A percentile compares a stretch with the other conserved stretches of the same genome.
phyloP scores from a whole-genome alignment of 2,113 vertebrate species.

The Nibea albiflora region DNA sequence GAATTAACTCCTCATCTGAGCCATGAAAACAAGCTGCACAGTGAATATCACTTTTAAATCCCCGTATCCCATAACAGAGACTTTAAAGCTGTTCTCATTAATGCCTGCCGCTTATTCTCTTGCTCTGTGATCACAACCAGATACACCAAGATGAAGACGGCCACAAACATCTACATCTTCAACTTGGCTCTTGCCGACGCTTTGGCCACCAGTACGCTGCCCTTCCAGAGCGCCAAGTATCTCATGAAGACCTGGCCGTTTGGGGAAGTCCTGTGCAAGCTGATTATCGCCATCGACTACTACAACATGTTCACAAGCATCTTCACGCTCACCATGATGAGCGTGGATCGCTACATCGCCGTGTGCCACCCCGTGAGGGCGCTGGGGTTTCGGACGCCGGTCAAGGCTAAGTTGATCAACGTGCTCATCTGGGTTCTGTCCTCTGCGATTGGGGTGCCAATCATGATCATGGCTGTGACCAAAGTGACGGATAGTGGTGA shows the following conservation, averaged over 20 bases:
- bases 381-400: slow-evolving; percentile 91
- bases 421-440: slow-evolving; percentile 96
- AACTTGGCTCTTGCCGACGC: slow-evolving; percentile 94
- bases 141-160: slow-evolving; percentile 98
- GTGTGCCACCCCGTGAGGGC: slow-evolving; percentile 95
- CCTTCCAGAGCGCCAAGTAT: slow-evolving; percentile 96
- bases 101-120: neutral
- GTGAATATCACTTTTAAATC: slow-evolving; percentile 16
- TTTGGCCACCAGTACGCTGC: slow-evolving; percentile 93
- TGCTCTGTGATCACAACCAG: slow-evolving; percentile 75
- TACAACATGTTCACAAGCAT: slow-evolving; percentile 99
- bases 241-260: slow-evolving; percentile 97
- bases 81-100: slow-evolving; percentile 25
- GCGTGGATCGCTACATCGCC: slow-evolving; percentile 93
- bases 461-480: slow-evolving; percentile 95
- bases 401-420: slow-evolving; percentile 95
- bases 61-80: slow-evolving; percentile 22
- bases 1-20: slow-evolving; percentile 14
- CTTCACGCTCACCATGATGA: slow-evolving; percentile 99
- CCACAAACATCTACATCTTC: slow-evolving; percentile 99
- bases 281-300: slow-evolving; percentile 95
- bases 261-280: slow-evolving; percentile 92
- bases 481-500: slow-evolving; percentile 86
- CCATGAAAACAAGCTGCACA: neutral
- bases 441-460: slow-evolving; percentile 92